Conservation (phyloP, 2,888 invertebrate species). For the Pecten maximus region DNA sequence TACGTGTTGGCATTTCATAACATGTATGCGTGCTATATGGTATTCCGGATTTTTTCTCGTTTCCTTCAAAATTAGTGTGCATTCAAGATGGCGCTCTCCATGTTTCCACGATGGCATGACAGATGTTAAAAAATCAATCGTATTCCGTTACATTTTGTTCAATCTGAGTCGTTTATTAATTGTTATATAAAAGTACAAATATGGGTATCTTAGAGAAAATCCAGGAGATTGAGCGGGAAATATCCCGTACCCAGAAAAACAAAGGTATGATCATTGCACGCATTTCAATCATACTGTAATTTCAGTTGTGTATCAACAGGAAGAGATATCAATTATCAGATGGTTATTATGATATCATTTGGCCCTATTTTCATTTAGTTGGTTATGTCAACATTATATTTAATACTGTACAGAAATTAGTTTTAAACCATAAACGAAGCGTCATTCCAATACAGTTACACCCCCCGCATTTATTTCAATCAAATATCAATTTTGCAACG, state of each 20-base stretch:
- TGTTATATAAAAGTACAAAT: conserved; percentile 47
- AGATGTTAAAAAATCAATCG: neutral
- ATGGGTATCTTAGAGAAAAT: conserved; percentile 99
- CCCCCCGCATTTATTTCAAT: too few species aligned
- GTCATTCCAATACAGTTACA: too few species aligned
- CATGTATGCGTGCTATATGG: too few species aligned
- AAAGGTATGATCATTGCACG: conserved; percentile 88
- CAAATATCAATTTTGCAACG: too few species aligned
- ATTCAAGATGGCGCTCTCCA: conserved; percentile 33
- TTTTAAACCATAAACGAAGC: too few species aligned
- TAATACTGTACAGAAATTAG: too few species aligned
- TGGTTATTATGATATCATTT: too few species aligned
- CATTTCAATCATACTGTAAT: neutral
- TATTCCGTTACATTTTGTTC: neutral
- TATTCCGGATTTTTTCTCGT: neutral
- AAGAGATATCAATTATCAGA: too few species aligned
- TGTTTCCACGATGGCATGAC: conserved; percentile 21
- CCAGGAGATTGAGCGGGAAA: conserved; percentile 99
- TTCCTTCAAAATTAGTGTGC: neutral
- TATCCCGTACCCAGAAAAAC: conserved; percentile 98
- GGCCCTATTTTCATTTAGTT: neutral
- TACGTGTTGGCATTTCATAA: too few species aligned
- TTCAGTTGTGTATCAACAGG: neutral
- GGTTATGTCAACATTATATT: too few species aligned
- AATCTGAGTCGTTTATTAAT: neutral